These are phyloP conservation scores for Mustela nigripes DNA, from an alignment of 2,113 vertebrate genomes.

Conservation along the genomic window DNA sequence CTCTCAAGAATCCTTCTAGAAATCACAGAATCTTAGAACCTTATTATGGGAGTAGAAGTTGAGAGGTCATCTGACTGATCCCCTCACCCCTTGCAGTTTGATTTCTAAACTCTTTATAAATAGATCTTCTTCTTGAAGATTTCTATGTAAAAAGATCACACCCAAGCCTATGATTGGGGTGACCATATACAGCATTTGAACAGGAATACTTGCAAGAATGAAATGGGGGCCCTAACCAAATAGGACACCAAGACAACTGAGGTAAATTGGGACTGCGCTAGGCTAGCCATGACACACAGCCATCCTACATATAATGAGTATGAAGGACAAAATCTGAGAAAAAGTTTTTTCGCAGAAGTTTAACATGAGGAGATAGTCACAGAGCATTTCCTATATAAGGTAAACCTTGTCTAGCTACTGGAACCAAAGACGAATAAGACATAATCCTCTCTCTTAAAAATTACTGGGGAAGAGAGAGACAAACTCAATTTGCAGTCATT, in stretches of 20 bases:
- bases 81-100: not conserved
- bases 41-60: not conserved
- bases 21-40: not conserved
- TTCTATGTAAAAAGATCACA: not conserved
- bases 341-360: not conserved
- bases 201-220: not conserved
- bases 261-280: not conserved
- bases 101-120: not conserved
- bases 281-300: not conserved
- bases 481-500: not conserved
- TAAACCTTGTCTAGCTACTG: not conserved
- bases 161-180: not conserved
- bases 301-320: not conserved
- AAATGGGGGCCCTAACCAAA: not conserved
- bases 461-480: not conserved
- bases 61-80: not conserved
- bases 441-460: not conserved
- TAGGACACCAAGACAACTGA: too few species aligned
- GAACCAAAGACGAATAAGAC: not conserved
- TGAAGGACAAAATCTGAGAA: not conserved
- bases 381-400: not conserved
- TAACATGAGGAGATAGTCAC: not conserved
- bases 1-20: not conserved
- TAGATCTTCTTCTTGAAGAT: conserved; percentile 33
- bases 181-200: not conserved